Evolutionary conservation across 2,888 invertebrate genomes (phyloP), one percentile per base, ranked within the genome.

Genomic region (Drosophila histrio): DNA sequence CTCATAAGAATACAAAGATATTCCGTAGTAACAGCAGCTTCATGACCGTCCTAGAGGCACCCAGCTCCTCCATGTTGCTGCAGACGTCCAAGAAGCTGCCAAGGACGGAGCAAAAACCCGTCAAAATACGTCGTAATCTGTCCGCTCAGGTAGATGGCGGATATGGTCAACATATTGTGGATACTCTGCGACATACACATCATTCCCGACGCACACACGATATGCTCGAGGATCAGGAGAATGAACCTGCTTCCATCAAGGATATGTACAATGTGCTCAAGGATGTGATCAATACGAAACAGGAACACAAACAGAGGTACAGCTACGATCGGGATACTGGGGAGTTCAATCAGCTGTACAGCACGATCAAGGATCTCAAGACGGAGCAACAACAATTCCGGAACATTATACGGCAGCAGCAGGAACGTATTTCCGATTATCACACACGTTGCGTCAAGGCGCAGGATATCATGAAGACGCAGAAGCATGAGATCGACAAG

Each of bases 401-500:
- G n/a, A 80, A 64, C 4, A 73, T 91, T n/a, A 91, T 91, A 13
- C 82, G 89, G 11, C 86, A 91, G 11, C 91, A 92, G 59, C 89
- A 90, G 53, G 81, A 82, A 2, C 87, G 91, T 41, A 71, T 91
- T 0, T 79, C 87, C 13, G 88, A 89, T 32, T 91, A 91, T 46
- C 89, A 90, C 9, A 63, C 83, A 8, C 90, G 91, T 26, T 92
- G 90, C 38, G 58, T 91, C 19, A 86, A 89, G 49, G 90, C 91
- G 0, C 90, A 91, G 63, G 89, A 90, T 49, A 82, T 90, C 2
- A 90, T 91, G 75, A 88, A 90, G 65, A 87, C 89, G n/a, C 91
- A 92, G 28, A 90, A 90, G 61, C 69, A 72, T 9, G 89, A 90
- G 72, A 89, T 92, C 26, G 89, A 91, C 24, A 90, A 91, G 63